Evolutionary conservation across 2,888 invertebrate genomes (phyloP).

Genomic region (Spialia ferax): DNA sequence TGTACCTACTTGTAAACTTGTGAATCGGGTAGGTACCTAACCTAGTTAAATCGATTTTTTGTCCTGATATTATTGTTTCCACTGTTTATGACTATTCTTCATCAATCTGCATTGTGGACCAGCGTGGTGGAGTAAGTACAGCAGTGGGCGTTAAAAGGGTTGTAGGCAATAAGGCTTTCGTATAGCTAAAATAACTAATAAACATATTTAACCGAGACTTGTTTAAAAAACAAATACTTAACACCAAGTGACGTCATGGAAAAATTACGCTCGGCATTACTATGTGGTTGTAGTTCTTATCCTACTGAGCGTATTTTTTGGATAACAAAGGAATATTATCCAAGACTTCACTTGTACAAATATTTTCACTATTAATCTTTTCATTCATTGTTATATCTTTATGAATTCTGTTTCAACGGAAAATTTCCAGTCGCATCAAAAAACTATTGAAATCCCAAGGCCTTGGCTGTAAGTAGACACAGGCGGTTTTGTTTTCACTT

Average conservation of each 20-base stretch:
- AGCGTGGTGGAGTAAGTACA: too few species aligned
- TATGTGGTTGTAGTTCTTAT: not conserved
- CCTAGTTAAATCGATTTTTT: too few species aligned
- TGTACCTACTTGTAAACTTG: too few species aligned
- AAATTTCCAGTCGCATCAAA: constrained; percentile 40
- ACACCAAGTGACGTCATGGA: constrained; percentile 15
- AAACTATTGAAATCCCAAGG: constrained; percentile 37
- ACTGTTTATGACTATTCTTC: too few species aligned
- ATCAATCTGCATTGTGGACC: too few species aligned
- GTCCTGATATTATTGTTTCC: too few species aligned
- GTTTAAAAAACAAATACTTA: not conserved
- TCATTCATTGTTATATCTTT: constrained; percentile 39
- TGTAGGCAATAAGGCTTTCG: too few species aligned
- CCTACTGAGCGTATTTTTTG: too few species aligned
- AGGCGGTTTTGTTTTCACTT: not conserved
- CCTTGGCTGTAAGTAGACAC: not conserved
- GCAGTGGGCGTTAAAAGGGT: too few species aligned
- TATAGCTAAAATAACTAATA: too few species aligned
- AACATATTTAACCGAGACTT: not conserved
- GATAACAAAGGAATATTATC: too few species aligned
- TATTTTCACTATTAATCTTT: constrained; percentile 44
- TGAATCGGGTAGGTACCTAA: too few species aligned
- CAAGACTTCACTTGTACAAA: constrained; percentile 49
- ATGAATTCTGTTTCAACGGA: constrained; percentile 39
- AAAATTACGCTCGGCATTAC: not conserved